These are phyloP conservation scores for Helogale parvula DNA, from an alignment of 2,113 vertebrate species.

Conservation along the genomic window DNA sequence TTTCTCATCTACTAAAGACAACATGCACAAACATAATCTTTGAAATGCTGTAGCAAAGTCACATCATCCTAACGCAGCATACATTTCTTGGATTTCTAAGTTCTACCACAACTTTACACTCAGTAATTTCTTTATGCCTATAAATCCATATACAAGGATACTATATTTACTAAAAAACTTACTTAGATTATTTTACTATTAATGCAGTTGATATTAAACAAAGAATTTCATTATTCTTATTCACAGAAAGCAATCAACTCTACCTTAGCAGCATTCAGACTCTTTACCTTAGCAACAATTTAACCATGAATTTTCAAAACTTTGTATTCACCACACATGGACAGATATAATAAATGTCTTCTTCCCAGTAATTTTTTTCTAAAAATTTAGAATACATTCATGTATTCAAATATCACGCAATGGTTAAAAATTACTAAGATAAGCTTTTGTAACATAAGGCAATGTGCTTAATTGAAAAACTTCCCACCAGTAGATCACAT, in stretches of 20 bases:
- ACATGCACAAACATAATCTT: not conserved
- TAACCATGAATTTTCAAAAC: not conserved
- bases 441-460: not conserved
- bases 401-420: not conserved
- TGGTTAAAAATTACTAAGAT: not conserved
- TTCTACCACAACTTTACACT: not conserved
- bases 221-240: not conserved
- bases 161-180: not conserved
- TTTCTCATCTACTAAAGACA: not conserved
- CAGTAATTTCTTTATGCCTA: conserved; percentile 10
- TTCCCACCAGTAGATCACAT: not conserved
- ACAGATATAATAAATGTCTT: not conserved
- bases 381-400: not conserved
- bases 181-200: not conserved
- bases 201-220: not conserved
- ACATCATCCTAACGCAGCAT: conserved; percentile 24
- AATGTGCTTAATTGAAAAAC: not conserved
- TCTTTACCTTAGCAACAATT: conserved; percentile 25
- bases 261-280: not conserved
- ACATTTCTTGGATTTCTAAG: conserved; percentile 25
- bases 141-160: not conserved
- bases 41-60: not conserved
- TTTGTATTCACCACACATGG: not conserved
- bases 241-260: not conserved
- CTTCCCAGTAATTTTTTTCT: not conserved